Percentiles rank a stretch among this genome's conserved stretches.
These are phyloP conservation scores for Lasioglossum leucozonium DNA, from an alignment of 2,888 invertebrate species.

Conservation along the genomic window DNA sequence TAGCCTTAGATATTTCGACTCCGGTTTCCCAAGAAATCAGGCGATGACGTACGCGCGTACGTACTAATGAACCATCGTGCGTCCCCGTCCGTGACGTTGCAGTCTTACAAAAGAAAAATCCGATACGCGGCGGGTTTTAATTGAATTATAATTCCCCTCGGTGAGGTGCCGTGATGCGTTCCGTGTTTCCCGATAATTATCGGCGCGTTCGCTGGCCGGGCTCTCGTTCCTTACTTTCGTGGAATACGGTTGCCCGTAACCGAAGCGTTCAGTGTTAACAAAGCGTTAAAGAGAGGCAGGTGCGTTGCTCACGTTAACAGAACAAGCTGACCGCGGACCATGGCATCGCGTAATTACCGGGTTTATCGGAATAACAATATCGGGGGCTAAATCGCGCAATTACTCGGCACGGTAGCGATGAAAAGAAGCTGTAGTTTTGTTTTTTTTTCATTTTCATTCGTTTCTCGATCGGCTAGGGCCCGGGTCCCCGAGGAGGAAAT, in stretches of 20 bases:
- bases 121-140: slow-evolving; percentile 15
- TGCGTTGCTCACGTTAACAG: slow-evolving; percentile 64
- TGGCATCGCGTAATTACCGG: slow-evolving; percentile 69
- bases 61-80: not conserved
- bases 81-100: not conserved
- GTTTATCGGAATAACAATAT: slow-evolving; percentile 53
- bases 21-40: not conserved
- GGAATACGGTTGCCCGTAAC: slow-evolving; percentile 74
- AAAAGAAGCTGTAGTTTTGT: not conserved
- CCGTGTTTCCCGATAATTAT: slow-evolving; percentile 57
- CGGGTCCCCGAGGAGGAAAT: slow-evolving; percentile 22
- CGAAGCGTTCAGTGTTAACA: slow-evolving; percentile 81
- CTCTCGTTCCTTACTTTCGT: slow-evolving; percentile 65
- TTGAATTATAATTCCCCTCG: slow-evolving; percentile 44
- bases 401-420: not conserved
- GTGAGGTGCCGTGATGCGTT: slow-evolving; percentile 5
- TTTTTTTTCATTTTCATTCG: no score
- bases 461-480: not conserved
- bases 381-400: slow-evolving; percentile 29
- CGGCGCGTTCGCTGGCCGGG: slow-evolving; percentile 20
- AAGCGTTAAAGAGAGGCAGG: slow-evolving; percentile 82
- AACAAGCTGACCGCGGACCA: slow-evolving; percentile 61
- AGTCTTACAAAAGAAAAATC: not conserved
- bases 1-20: no score
- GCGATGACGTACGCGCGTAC: slow-evolving; percentile 1